Evolutionary conservation across 2,113 vertebrate genomes (phyloP), one percentile per base, ranked within the genome.

Genomic region (Caloenas nicobarica): DNA sequence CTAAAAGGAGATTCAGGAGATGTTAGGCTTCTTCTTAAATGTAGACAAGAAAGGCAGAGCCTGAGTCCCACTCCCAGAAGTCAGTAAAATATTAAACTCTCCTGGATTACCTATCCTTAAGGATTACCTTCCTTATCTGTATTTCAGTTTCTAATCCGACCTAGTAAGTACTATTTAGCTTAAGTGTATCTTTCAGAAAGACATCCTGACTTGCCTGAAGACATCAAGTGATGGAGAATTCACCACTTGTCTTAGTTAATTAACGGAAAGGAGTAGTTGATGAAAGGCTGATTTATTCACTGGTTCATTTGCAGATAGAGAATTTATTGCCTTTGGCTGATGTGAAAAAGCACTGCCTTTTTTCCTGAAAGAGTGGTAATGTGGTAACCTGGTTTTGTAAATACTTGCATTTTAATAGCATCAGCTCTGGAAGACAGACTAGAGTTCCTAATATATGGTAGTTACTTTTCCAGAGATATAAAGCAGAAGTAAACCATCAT

Each of bases 121-220:
- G 44, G 17, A 46, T 46, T 46, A 46, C 7, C 36, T 64, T 91
- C 28, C 46, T 78, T 92, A 28, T 51, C n/a, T 91, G n/a, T 81
- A 24, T 76, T 91, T 92, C 6, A 56, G 28, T 81, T 90, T 84
- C 51, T 94, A 33, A 68, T 70, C 42, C 24, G 68, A 64, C 56
- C 72, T 93, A 81, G 62, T 62, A 78, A 88, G 46, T 78, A 51
- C 53, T 64, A 54, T 81, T 81, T 92, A 56, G 23, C 88, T 84
- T 60, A 94, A 92, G 69, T 84, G 29, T 86, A 84, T 93, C 46
- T 93, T 90, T 86, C 88, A 89, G 92, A 81, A 93, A 51, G 86
- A 53, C 82, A 71, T 58, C 60, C 17, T 73, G 92, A 84, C 58
- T 93, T 90, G 54, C 80, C 77, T 91, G 86, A 89, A 92, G 83